Conservation (phyloP, 2,888 invertebrate species). For the Nomada fucata region DNA sequence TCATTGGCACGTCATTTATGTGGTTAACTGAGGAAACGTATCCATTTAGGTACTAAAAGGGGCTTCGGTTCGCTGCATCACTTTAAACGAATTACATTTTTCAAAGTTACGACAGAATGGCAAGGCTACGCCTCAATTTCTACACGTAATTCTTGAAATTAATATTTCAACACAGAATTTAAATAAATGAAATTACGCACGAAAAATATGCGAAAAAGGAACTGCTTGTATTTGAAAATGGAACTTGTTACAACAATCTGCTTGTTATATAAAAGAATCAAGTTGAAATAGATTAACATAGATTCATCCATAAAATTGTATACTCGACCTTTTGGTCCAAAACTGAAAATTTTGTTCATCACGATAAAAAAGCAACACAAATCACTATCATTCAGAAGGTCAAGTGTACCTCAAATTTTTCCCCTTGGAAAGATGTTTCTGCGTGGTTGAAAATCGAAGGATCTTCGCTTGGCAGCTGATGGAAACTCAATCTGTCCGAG, state of each 20-base stretch:
- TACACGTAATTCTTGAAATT: not conserved
- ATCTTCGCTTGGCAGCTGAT: slow-evolving; percentile 48
- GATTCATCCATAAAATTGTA: too few species aligned
- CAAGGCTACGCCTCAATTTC: not conserved
- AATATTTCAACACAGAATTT: too few species aligned
- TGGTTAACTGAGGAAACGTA: slow-evolving; percentile 37
- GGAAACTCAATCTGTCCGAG: slow-evolving; percentile 56
- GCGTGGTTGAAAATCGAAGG: slow-evolving; percentile 19
- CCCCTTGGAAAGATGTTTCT: not conserved
- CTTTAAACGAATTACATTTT: slow-evolving; percentile 32
- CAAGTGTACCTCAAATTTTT: not conserved
- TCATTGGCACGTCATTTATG: slow-evolving; percentile 38
- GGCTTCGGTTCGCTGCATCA: slow-evolving; percentile 7
- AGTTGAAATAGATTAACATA: too few species aligned
- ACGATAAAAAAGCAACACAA: too few species aligned
- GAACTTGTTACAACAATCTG: too few species aligned
- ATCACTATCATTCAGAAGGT: too few species aligned
- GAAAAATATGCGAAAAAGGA: too few species aligned
- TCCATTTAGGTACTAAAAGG: slow-evolving; percentile 47
- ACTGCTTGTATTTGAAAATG: too few species aligned
- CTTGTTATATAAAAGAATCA: too few species aligned
- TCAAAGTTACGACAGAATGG: slow-evolving; percentile 12
- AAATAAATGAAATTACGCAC: too few species aligned
- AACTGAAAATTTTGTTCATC: too few species aligned
- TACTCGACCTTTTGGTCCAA: too few species aligned